Conservation (phyloP, 92 coral and sea anemone species). For the Siderastrea radians region DNA sequence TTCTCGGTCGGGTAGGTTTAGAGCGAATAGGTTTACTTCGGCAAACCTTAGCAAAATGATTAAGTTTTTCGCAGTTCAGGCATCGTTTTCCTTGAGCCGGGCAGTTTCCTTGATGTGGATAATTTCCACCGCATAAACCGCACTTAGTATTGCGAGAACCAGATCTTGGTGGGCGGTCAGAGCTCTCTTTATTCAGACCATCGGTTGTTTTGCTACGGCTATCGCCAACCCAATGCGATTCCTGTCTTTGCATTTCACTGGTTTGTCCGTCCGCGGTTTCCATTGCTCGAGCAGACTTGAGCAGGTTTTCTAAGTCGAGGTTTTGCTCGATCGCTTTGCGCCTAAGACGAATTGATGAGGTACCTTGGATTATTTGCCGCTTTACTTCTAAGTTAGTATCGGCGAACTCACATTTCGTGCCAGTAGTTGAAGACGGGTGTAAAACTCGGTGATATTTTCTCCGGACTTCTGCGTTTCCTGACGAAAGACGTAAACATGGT, state of each 20-base stretch:
- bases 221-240: slow-evolving; percentile 49
- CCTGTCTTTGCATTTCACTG: slow-evolving; percentile 67
- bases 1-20: slow-evolving; percentile 25
- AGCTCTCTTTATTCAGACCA: slow-evolving; percentile 9
- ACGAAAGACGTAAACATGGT: slow-evolving; percentile 57
- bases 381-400: slow-evolving; percentile 57
- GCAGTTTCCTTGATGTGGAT: slow-evolving; percentile 65
- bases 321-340: slow-evolving; percentile 67
- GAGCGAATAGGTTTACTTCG: slow-evolving; percentile 62
- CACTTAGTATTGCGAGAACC: slow-evolving; percentile 43
- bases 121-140: slow-evolving; percentile 48
- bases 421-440: slow-evolving; percentile 57
- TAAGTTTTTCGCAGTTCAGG: slow-evolving; percentile 64
- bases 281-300: slow-evolving; percentile 70
- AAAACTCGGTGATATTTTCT: slow-evolving; percentile 57
- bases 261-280: slow-evolving; percentile 65
- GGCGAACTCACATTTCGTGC: slow-evolving; percentile 63
- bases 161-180: slow-evolving; percentile 10
- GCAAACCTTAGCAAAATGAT: slow-evolving; percentile 63
- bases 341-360: slow-evolving; percentile 62
- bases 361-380: slow-evolving; percentile 68
- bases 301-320: slow-evolving; percentile 63
- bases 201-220: slow-evolving; percentile 25
- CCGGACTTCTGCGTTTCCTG: slow-evolving; percentile 60
- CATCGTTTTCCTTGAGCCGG: slow-evolving; percentile 73